These are phyloP conservation scores for Herminia tarsipennalis DNA, from an alignment of 2,888 invertebrate species.

Conservation along the genomic window DNA sequence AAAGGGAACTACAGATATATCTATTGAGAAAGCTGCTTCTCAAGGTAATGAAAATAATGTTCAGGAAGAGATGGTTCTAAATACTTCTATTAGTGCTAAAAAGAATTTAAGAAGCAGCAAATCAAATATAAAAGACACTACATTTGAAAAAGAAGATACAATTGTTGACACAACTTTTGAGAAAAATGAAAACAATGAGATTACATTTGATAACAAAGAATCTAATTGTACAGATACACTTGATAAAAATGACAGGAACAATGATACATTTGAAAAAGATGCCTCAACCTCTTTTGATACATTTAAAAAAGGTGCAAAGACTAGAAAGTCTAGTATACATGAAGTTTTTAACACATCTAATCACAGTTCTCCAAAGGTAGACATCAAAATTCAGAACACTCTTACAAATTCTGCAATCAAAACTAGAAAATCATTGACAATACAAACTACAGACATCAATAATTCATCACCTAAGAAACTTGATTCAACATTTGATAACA, in stretches of 20 bases:
- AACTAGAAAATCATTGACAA: conserved; percentile 14
- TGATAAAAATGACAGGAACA: conserved; percentile 39
- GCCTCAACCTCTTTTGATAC: conserved; percentile 34
- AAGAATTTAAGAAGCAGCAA: background rate
- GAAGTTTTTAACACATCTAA: conserved; percentile 35
- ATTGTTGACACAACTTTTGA: conserved; percentile 20
- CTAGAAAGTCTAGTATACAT: conserved; percentile 36
- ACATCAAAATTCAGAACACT: conserved; percentile 26
- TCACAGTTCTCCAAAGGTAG: conserved; percentile 12
- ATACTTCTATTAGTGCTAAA: background rate
- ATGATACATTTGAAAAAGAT: conserved; percentile 29
- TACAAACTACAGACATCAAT: conserved; percentile 18
- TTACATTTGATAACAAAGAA: conserved; percentile 24
- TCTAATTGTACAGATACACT: background rate
- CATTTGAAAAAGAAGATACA: conserved; percentile 4
- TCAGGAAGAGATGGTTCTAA: background rate
- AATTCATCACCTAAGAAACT: conserved; percentile 12
- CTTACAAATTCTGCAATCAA: conserved; percentile 21
- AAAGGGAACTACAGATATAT: background rate
- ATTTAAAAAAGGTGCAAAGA: conserved; percentile 25
- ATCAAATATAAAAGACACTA: conserved; percentile 4
- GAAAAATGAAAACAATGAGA: conserved; percentile 11
- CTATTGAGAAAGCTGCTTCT: background rate
- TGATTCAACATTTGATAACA: conserved; percentile 35
- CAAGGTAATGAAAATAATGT: background rate